These are phyloP conservation scores for Steatornis caripensis DNA, from an alignment of 2,113 vertebrate genomes.

Conservation along the genomic window DNA sequence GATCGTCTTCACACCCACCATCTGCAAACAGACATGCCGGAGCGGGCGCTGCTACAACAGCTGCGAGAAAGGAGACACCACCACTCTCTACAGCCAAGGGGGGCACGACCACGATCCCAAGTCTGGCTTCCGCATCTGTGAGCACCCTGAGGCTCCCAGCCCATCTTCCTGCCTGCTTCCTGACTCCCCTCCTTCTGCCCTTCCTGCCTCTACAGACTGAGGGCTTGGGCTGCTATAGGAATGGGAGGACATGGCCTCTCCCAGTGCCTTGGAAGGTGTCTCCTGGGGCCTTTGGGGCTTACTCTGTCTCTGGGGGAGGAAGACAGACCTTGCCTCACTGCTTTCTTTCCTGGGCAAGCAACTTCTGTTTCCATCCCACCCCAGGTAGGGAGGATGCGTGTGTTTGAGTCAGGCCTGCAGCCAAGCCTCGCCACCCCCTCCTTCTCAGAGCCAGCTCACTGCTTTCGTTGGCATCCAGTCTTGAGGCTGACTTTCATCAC, in stretches of 20 bases:
- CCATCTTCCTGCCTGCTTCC: not conserved
- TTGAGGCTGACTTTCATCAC: slow-evolving; percentile 58
- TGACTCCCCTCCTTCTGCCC: not conserved
- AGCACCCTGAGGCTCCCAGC: slow-evolving; percentile 60
- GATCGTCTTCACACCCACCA: slow-evolving; percentile 93
- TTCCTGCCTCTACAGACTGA: not conserved
- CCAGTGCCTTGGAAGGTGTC: not conserved
- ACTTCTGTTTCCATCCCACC: slow-evolving; percentile 7
- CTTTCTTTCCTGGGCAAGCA: slow-evolving; percentile 20
- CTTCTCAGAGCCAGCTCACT: slow-evolving; percentile 39
- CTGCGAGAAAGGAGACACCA: slow-evolving; percentile 89
- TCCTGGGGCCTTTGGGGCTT: not conserved
- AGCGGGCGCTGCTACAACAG: slow-evolving; percentile 84
- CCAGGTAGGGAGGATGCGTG: not conserved
- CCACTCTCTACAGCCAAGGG: slow-evolving; percentile 87
- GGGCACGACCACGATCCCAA: slow-evolving; percentile 73
- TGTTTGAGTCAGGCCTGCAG: slow-evolving; percentile 22
- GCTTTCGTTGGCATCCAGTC: slow-evolving; percentile 62
- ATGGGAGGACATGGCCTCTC: not conserved
- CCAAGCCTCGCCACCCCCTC: slow-evolving; percentile 28
- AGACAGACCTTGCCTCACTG: not conserved
- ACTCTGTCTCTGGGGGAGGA: not conserved
- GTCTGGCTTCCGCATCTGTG: slow-evolving; percentile 92
- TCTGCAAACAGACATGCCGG: slow-evolving; percentile 90
- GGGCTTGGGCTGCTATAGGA: not conserved